Conservation (phyloP, 1,140 invertebrate species). For the Tetragonula clypearis region DNA sequence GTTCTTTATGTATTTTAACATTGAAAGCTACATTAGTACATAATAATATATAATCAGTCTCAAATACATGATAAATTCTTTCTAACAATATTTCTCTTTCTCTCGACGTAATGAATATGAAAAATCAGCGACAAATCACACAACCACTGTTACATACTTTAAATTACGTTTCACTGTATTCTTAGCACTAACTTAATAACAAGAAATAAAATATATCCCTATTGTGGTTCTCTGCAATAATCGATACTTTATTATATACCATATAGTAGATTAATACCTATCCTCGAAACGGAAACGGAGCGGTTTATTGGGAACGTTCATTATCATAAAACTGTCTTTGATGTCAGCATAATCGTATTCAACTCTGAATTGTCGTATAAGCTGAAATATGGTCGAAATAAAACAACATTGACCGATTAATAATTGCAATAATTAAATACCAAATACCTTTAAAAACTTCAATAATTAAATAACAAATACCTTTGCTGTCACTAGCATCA, state of each 20-base stretch:
- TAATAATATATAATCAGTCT: not conserved
- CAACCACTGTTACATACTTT: not conserved
- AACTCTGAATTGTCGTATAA: conserved; percentile 83
- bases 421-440: too few species aligned
- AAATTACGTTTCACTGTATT: not conserved
- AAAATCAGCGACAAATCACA: conserved; percentile 7
- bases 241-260: not conserved
- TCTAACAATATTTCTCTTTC: not conserved
- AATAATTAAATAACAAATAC: conserved; percentile 69
- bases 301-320: conserved; percentile 83
- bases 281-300: conserved; percentile 86
- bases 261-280: conserved; percentile 70
- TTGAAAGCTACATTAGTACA: conserved; percentile 15
- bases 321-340: conserved; percentile 82
- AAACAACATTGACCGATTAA: not conserved
- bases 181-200: not conserved
- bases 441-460: too few species aligned
- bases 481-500: conserved; percentile 83
- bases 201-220: not conserved
- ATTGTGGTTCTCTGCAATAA: not conserved
- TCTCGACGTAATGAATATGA: not conserved
- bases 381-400: conserved; percentile 72
- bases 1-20: conserved; percentile 45
- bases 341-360: conserved; percentile 87
- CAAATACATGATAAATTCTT: not conserved